Percentiles rank a stretch among this genome's conserved stretches.
Evolutionary conservation across 2,113 vertebrate species (phyloP).

Genomic region (Colossoma macropomum): DNA sequence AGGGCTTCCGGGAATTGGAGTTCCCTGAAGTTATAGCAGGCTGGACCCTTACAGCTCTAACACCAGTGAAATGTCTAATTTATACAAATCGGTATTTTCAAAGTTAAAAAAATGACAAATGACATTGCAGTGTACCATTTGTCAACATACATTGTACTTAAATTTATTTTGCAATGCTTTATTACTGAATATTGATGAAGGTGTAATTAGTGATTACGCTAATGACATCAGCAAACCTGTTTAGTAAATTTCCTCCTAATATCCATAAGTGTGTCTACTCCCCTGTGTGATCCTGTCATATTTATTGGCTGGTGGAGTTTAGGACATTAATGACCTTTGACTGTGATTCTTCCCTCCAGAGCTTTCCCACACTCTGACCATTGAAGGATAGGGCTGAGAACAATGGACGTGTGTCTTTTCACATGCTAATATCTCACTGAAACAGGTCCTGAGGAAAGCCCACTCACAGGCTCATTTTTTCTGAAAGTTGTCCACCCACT

Average conservation of each 20-base stretch:
- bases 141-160: too few species aligned
- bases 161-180: too few species aligned
- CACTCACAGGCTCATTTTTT: background rate
- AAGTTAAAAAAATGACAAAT: too few species aligned
- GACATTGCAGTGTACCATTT: too few species aligned
- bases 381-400: slow-evolving; percentile 15
- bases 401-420: slow-evolving; percentile 43
- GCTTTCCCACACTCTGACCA: slow-evolving; percentile 52
- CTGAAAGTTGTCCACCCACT: too few species aligned
- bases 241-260: background rate
- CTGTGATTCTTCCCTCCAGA: slow-evolving; percentile 45
- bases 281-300: background rate
- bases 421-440: slow-evolving; percentile 26
- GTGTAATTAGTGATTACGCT: background rate
- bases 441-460: background rate
- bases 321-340: slow-evolving; percentile 30
- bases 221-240: background rate
- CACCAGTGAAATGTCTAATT: too few species aligned
- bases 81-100: too few species aligned
- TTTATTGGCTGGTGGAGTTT: background rate
- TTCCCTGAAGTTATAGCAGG: too few species aligned
- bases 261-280: slow-evolving; percentile 25
- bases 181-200: too few species aligned
- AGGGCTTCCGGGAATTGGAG: too few species aligned
- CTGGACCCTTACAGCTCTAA: too few species aligned